These are phyloP conservation scores for Drosophila kanekoi DNA, from an alignment of 2,888 invertebrate genomes.

Conservation along the genomic window DNA sequence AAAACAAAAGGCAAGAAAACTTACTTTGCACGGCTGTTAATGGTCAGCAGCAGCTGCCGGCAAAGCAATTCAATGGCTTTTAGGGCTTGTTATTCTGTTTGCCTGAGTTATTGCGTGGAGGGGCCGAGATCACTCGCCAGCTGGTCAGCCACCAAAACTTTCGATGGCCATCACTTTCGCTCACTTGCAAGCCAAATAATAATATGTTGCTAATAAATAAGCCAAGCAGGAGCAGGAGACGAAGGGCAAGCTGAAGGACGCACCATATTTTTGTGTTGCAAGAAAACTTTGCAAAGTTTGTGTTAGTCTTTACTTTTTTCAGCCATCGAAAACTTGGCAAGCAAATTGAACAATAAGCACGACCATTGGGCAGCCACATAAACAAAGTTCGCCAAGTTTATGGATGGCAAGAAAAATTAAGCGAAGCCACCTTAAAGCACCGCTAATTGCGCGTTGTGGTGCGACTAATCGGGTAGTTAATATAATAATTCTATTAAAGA, in stretches of 20 bases:
- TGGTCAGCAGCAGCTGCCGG: conserved; percentile 58
- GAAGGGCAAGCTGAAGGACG: conserved; percentile 32
- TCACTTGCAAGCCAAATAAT: conserved; percentile 56
- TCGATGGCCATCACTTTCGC: conserved; percentile 44
- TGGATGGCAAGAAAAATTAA: conserved; percentile 6
- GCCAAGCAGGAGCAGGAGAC: conserved; percentile 22
- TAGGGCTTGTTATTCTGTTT: conserved; percentile 46
- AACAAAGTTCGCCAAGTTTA: conserved; percentile 52
- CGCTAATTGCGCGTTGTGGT: conserved; percentile 36
- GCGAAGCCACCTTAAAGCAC: conserved; percentile 23
- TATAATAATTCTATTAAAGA: conserved; percentile 5
- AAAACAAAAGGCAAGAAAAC: conserved; percentile 33
- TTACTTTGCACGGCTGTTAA: conserved; percentile 53
- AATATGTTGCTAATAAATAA: conserved; percentile 80
- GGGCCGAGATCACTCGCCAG: conserved; percentile 30
- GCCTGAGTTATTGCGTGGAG: conserved; percentile 39
- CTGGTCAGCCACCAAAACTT: conserved; percentile 60
- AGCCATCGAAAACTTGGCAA: conserved; percentile 60
- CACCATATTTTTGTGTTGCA: conserved; percentile 49
- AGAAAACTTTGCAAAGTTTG: conserved; percentile 59
- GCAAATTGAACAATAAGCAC: conserved; percentile 54
- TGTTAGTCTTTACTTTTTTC: conserved; percentile 13
- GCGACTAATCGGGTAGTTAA: conserved; percentile 25
- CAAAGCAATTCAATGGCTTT: conserved; percentile 54
- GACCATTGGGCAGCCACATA: conserved; percentile 36